phyloP scores from a whole-genome alignment of 2,113 vertebrate species.

The Microcebus jonahi region DNA sequence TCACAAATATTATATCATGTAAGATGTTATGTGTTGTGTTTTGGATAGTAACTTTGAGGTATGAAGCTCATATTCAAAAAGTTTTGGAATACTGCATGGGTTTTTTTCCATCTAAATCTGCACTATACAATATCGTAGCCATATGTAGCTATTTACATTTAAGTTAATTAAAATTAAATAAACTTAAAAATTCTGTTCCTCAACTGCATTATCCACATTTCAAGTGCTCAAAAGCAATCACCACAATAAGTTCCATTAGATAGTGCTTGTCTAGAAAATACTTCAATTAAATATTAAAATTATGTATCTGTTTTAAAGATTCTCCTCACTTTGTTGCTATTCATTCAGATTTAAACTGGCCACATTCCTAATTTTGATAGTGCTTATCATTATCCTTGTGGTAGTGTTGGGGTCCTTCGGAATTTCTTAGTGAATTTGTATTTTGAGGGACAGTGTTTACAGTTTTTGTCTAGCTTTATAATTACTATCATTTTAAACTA shows the following conservation, averaged over 20 bases:
- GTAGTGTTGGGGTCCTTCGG: not conserved
- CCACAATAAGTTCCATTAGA: not conserved
- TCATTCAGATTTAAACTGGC: not conserved
- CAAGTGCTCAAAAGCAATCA: not conserved
- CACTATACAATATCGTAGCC: not conserved
- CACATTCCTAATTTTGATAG: not conserved
- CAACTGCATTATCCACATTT: not conserved
- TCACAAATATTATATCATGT: not conserved
- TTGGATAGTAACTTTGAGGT: not conserved
- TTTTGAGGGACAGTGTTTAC: not conserved
- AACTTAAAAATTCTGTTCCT: not conserved
- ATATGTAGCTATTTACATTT: not conserved
- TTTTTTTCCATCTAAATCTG: not conserved
- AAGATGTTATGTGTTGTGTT: not conserved
- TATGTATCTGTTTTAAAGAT: not conserved
- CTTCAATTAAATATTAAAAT: not conserved
- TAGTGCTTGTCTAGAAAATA: not conserved
- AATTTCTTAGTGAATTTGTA: not conserved
- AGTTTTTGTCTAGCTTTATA: not conserved
- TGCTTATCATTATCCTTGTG: not conserved
- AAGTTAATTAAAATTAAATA: constrained; percentile 30
- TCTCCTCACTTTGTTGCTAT: not conserved
- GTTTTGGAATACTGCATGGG: not conserved
- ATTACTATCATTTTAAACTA: not conserved
- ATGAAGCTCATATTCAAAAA: not conserved